Evolutionary conservation across 2,888 invertebrate genomes (phyloP), one percentile per base, ranked within the genome.

Genomic region (Venusia cambrica): DNA sequence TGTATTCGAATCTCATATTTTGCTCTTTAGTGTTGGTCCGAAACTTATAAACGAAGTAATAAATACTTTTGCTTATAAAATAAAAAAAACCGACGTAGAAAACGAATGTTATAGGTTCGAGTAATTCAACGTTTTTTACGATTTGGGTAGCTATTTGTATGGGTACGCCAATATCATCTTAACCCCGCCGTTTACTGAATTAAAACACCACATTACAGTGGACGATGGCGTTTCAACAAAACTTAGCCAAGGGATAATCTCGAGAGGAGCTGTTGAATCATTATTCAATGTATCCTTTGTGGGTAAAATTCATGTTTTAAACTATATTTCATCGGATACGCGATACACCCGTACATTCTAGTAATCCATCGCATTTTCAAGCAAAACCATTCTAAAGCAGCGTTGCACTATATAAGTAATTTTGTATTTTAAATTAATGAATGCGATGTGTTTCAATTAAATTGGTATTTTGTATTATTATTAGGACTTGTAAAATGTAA

Each of bases 131-230:
- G n/a, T n/a, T n/a, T 28, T 25, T 20, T 13, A 34, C 8, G 40
- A 22, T 38, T 34, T 35, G 33, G 30, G 42, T 33, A 48, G 32
- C 26, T 52, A 29, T 38, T 45, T n/a, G n/a, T n/a, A n/a, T n/a
- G n/a, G n/a, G n/a, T n/a, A n/a, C n/a, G n/a, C n/a, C n/a, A n/a
- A n/a, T n/a, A n/a, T n/a, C n/a, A n/a, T n/a, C n/a, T n/a, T n/a
- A n/a, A n/a, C n/a, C n/a, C n/a, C n/a, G n/a, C n/a, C n/a, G n/a
- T n/a, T n/a, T 59, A 56, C 48, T 56, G 59, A 59, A 62, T 54
- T 57, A 62, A 67, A 51, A 65, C 62, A 64, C 61, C 60, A 58
- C 55, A 51, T 53, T 51, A 45, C 54, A 53, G 51, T 49, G 43
- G 36, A 39, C 29, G 48, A 42, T 34, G 53, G 51, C 45, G 51